phyloP scores from a whole-genome alignment of 1,140 invertebrate genomes.

The Bombus polaris region DNA sequence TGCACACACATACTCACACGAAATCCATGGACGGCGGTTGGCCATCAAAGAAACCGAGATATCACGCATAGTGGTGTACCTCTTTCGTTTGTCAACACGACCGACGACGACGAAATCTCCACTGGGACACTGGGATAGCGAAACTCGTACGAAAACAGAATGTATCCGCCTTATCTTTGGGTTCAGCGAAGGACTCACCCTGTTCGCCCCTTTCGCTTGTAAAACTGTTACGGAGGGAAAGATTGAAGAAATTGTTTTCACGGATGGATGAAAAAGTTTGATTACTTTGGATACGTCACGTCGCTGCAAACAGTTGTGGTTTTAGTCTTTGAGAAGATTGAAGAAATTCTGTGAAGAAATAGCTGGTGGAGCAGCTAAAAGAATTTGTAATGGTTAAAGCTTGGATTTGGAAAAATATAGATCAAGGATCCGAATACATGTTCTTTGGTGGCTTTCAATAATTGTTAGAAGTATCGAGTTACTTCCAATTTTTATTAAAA shows the following conservation, averaged over 20 bases:
- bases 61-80: conserved; percentile 35
- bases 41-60: conserved; percentile 49
- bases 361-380: neutral
- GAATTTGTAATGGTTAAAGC: neutral
- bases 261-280: neutral
- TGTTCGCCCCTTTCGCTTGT: neutral
- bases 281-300: neutral
- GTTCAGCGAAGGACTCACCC: neutral
- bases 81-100: conserved; percentile 51
- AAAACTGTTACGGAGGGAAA: neutral
- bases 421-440: neutral
- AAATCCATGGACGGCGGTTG: conserved; percentile 30
- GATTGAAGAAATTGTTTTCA: conserved; percentile 8
- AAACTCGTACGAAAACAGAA: conserved; percentile 17
- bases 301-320: neutral
- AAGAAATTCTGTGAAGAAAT: neutral
- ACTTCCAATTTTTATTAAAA: no score
- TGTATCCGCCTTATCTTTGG: conserved; percentile 24
- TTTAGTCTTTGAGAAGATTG: neutral
- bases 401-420: neutral
- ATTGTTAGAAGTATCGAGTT: neutral
- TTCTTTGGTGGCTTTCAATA: no score
- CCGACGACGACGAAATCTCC: conserved; percentile 1
- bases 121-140: conserved; percentile 12
- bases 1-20: neutral